These are phyloP conservation scores for Elachura formosa DNA, from an alignment of 2,113 vertebrate species.

Conservation along the genomic window DNA sequence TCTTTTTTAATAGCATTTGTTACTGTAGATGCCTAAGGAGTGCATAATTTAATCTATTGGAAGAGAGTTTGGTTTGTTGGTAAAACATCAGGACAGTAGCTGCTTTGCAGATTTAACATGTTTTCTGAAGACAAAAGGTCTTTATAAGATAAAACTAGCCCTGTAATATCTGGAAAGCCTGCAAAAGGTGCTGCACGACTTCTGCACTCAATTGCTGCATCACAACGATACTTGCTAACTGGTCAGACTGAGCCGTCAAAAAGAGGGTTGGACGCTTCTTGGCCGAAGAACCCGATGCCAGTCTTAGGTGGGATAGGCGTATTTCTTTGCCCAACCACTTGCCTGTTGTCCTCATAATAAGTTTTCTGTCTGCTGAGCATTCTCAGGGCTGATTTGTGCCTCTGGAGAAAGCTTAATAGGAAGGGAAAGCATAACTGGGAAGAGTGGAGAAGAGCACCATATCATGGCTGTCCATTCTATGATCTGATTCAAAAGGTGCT, in stretches of 20 bases:
- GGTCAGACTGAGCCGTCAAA: neutral
- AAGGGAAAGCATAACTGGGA: neutral
- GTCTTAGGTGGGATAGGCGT: fast-evolving
- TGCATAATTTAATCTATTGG: neutral
- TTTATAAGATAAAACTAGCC: neutral
- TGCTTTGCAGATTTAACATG: neutral
- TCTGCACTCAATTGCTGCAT: neutral
- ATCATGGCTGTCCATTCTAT: neutral
- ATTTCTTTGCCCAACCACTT: neutral
- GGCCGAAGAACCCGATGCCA: neutral
- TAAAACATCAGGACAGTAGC: neutral
- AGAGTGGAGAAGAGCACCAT: neutral
- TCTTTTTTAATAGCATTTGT: neutral
- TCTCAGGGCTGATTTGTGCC: fast-evolving
- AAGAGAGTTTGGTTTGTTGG: neutral
- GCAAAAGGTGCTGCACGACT: neutral
- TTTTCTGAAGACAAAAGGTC: neutral
- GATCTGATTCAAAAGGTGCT: neutral
- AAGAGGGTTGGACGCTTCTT: neutral
- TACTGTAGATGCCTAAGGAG: neutral
- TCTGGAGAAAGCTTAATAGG: fast-evolving
- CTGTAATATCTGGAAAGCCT: neutral
- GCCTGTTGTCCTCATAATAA: neutral
- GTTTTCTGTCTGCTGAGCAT: neutral
- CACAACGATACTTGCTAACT: neutral